phyloP scores from a whole-genome alignment of 2,888 invertebrate genomes.

The Terebella lapidaria region DNA sequence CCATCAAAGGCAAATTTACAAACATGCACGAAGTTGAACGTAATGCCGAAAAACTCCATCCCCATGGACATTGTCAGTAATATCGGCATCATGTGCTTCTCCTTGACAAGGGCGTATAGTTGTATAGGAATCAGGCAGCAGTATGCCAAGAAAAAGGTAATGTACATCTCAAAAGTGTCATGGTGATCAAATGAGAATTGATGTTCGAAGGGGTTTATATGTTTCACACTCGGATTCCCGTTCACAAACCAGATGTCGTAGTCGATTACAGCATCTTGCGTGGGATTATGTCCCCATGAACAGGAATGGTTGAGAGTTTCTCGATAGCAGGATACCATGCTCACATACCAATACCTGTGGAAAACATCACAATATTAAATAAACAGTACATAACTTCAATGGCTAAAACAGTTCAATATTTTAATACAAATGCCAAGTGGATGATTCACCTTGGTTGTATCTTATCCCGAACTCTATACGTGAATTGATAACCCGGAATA shows the following conservation, averaged over 20 bases:
- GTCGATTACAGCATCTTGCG: slow-evolving; percentile 55
- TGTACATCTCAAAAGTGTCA: slow-evolving; percentile 84
- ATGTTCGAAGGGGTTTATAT: slow-evolving; percentile 75
- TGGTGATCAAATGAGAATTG: slow-evolving; percentile 90
- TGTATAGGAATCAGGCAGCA: slow-evolving; percentile 82
- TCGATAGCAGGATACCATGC: slow-evolving; percentile 85
- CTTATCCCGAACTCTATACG: slow-evolving; percentile 84
- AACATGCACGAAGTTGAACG: slow-evolving; percentile 81
- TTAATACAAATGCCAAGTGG: too few relatives aligned
- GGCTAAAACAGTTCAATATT: not conserved
- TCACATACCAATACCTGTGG: slow-evolving; percentile 88
- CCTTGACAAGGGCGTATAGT: slow-evolving; percentile 81
- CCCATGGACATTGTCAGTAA: slow-evolving; percentile 82
- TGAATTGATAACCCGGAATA: slow-evolving; percentile 83
- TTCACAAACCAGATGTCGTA: slow-evolving; percentile 96
- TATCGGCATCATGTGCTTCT: slow-evolving; percentile 83
- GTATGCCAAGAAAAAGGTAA: slow-evolving; percentile 80
- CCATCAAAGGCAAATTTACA: slow-evolving; percentile 88
- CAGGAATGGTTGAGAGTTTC: too few relatives aligned
- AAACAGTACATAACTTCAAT: not conserved
- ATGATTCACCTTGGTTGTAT: slow-evolving; percentile 74
- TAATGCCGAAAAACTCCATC: slow-evolving; percentile 78
- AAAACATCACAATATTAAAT: slow-evolving; percentile 1
- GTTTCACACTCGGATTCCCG: slow-evolving; percentile 82
- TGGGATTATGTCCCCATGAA: slow-evolving; percentile 31